These are phyloP conservation scores for Chamaea fasciata DNA, from an alignment of 2,113 vertebrate species.

Conservation along the genomic window DNA sequence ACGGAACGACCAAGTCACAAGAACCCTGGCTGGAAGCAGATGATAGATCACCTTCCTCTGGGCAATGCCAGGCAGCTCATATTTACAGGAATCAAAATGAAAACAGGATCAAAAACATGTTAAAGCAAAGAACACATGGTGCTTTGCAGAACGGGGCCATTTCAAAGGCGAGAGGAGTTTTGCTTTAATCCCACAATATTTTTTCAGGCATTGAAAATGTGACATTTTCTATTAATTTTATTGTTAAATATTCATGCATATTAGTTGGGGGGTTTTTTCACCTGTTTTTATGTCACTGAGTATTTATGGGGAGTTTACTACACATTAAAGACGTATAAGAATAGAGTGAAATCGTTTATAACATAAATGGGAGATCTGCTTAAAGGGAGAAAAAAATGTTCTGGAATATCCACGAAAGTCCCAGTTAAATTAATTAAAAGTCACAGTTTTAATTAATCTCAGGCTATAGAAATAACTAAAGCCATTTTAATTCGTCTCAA, in stretches of 20 bases:
- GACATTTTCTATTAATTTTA: not conserved
- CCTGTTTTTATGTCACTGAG: not conserved
- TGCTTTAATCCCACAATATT: not conserved
- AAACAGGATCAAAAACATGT: not conserved
- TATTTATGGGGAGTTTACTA: not conserved
- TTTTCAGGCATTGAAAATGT: not conserved
- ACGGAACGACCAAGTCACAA: not conserved
- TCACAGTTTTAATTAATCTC: not conserved
- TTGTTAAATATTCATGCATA: not conserved
- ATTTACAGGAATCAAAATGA: not conserved
- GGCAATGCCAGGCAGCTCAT: not conserved
- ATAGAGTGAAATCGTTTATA: not conserved
- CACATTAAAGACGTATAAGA: not conserved
- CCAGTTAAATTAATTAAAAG: not conserved
- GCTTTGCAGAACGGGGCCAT: not conserved
- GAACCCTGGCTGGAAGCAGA: not conserved
- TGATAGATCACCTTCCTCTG: conserved; percentile 6
- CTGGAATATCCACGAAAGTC: not conserved
- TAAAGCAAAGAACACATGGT: not conserved
- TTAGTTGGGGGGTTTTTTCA: not conserved
- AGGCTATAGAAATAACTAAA: not conserved
- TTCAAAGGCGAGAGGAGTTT: not conserved
- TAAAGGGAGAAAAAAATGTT: not conserved
- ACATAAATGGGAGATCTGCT: not conserved
- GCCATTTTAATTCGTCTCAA: not conserved